Percentiles rank a stretch among this genome's conserved stretches.
Evolutionary conservation across 2,888 invertebrate genomes (phyloP).

Genomic region (Auanema freiburgensis): DNA sequence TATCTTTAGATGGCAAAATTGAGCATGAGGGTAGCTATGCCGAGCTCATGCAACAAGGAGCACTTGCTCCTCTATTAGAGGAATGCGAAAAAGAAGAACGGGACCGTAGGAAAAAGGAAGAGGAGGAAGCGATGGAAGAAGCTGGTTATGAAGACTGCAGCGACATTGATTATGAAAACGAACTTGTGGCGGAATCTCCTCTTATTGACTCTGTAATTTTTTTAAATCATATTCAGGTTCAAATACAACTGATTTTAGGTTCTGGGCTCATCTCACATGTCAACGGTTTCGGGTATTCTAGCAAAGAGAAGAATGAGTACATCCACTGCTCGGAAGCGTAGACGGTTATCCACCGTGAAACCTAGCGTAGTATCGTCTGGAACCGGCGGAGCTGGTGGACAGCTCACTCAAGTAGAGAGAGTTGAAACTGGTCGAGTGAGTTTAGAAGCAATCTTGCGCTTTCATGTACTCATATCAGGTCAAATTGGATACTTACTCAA

Average conservation of each 20-base stretch:
- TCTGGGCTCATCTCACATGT: conserved; percentile 58
- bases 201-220: conserved; percentile 38
- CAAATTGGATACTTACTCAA: conserved; percentile 53
- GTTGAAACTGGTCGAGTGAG: conserved; percentile 61
- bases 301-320: conserved; percentile 32
- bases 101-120: conserved; percentile 30
- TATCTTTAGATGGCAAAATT: conserved; percentile 53
- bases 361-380: conserved; percentile 17
- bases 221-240: background rate
- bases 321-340: conserved; percentile 28
- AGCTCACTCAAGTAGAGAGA: conserved; percentile 53
- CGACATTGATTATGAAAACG: conserved; percentile 53
- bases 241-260: conserved; percentile 27
- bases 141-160: conserved; percentile 18
- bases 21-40: conserved; percentile 54
- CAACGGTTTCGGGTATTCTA: conserved; percentile 61
- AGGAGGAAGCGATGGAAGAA: conserved; percentile 28
- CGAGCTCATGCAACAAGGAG: conserved; percentile 56
- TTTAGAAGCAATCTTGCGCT: background rate
- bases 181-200: conserved; percentile 39
- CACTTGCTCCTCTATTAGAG: conserved; percentile 51
- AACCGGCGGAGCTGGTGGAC: conserved; percentile 25
- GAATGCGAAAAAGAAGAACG: conserved; percentile 55
- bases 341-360: conserved; percentile 37
- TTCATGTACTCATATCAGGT: conserved; percentile 30